phyloP scores from a whole-genome alignment of 2,113 vertebrate genomes.

The Platichthys stellatus region DNA sequence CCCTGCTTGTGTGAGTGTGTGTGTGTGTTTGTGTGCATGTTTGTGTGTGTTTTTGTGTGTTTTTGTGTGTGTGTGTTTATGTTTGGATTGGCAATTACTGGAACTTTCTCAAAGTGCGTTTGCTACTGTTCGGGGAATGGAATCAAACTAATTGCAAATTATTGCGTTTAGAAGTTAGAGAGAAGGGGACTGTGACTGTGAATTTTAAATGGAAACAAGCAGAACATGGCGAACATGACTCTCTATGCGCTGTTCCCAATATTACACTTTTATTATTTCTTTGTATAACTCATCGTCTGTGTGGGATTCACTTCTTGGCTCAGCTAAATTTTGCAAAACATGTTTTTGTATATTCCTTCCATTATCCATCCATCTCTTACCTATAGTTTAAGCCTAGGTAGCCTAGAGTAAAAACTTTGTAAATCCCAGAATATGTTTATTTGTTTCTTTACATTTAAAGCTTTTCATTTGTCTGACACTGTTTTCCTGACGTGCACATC shows the following conservation, averaged over 20 bases:
- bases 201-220: background rate
- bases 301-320: background rate
- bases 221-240: background rate
- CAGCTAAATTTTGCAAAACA: no score
- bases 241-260: background rate
- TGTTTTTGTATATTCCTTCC: no score
- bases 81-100: background rate
- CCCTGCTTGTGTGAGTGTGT: background rate
- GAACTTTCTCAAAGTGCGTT: slow-evolving; percentile 18
- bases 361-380: no score
- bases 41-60: background rate
- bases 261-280: background rate
- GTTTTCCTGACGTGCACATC: background rate
- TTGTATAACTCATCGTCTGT: background rate
- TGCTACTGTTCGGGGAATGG: slow-evolving; percentile 11
- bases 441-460: background rate
- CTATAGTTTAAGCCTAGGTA: no score
- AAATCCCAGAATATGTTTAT: no score
- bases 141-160: slow-evolving; percentile 3
- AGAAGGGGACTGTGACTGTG: background rate
- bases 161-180: slow-evolving; percentile 5
- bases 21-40: background rate
- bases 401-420: no score
- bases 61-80: slow-evolving; percentile 14
- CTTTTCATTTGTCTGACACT: background rate